A percentile compares a stretch with the other conserved stretches of the same genome.
phyloP scores from a whole-genome alignment of 2,113 vertebrate genomes.

The Epinephelus fuscoguttatus region DNA sequence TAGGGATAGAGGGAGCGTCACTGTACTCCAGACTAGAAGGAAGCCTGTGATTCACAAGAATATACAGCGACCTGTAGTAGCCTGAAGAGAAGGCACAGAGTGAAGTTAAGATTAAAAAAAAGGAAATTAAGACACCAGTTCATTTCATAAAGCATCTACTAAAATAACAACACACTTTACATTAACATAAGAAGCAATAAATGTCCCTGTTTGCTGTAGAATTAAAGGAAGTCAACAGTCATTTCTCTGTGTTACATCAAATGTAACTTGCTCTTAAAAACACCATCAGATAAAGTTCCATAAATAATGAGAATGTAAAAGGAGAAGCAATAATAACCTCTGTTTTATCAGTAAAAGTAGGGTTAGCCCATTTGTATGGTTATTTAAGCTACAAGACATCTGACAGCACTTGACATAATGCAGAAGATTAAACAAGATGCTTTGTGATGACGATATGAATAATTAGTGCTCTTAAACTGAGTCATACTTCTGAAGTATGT shows the following conservation, averaged over 20 bases:
- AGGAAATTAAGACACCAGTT: background rate
- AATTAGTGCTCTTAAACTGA: constrained; percentile 8
- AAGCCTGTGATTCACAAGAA: constrained; percentile 95
- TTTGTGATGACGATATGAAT: background rate
- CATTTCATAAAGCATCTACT: background rate
- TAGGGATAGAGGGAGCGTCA: constrained; percentile 90
- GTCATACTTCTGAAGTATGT: constrained; percentile 16
- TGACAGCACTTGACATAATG: background rate
- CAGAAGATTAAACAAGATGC: constrained; percentile 18
- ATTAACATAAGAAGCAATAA: background rate
- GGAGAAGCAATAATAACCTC: background rate
- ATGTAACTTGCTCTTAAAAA: background rate
- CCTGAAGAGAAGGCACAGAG: constrained; percentile 81
- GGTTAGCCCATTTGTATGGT: background rate
- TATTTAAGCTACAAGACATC: background rate
- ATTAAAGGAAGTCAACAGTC: background rate
- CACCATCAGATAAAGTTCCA: background rate
- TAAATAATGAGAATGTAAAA: background rate
- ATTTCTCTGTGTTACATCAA: background rate
- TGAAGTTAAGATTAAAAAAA: constrained; percentile 8
- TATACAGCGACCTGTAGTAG: constrained; percentile 94
- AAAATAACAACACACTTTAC: background rate
- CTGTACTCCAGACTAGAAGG: constrained; percentile 96
- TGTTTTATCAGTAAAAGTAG: background rate
- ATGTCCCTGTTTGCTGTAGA: background rate